Conservation (phyloP, 2,888 invertebrate genomes). For the Molorchus minor region DNA sequence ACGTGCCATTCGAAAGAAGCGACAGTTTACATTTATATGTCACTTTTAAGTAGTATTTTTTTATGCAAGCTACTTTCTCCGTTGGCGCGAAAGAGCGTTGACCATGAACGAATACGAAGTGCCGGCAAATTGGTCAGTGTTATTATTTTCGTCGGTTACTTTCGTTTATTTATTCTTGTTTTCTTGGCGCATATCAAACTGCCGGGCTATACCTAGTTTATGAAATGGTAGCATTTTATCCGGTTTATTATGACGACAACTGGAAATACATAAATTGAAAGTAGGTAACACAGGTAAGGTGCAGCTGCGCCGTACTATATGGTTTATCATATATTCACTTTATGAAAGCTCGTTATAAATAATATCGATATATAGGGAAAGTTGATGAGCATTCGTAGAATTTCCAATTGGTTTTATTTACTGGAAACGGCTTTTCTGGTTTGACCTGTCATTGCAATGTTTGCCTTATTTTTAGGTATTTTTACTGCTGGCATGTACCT, state of each 20-base stretch:
- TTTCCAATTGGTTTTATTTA: neutral
- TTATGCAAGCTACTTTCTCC: neutral
- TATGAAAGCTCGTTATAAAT: neutral
- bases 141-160: neutral
- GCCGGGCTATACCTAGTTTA: neutral
- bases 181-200: neutral
- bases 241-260: neutral
- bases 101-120: neutral
- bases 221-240: neutral
- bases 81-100: neutral
- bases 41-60: too few species aligned
- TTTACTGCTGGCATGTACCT: constrained; percentile 40
- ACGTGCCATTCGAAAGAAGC: neutral
- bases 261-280: neutral
- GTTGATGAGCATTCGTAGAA: neutral
- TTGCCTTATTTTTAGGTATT: constrained; percentile 43
- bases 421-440: neutral
- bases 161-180: neutral
- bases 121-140: constrained; percentile 1
- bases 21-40: neutral
- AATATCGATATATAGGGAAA: neutral
- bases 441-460: too few species aligned
- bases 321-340: neutral
- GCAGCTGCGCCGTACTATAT: neutral
- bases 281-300: neutral